phyloP scores from a whole-genome alignment of 2,113 vertebrate species.

The Callopanchax toddi region DNA sequence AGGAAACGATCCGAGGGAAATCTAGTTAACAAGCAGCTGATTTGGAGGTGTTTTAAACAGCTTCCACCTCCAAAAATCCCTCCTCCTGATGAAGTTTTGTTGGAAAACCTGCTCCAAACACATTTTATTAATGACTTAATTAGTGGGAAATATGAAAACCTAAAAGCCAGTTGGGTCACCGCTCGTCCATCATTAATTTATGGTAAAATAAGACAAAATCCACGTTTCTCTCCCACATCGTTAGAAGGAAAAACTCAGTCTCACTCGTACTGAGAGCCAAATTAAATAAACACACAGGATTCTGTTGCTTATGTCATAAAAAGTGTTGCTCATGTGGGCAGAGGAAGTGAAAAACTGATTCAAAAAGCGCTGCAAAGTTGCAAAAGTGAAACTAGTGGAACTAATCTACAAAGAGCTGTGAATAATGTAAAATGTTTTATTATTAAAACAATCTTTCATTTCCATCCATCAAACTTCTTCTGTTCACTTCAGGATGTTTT shows the following conservation, averaged over 20 bases:
- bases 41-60: neutral
- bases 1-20: constrained; percentile 10
- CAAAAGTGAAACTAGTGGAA: too few relatives aligned
- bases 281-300: neutral
- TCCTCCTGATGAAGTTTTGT: neutral
- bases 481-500: neutral
- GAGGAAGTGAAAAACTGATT: neutral
- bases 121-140: neutral
- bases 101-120: neutral
- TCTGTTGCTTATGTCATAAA: neutral
- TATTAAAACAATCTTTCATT: constrained; percentile 14
- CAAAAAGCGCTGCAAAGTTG: neutral
- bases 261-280: neutral
- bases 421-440: constrained; percentile 16
- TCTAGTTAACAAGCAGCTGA: constrained; percentile 14
- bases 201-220: constrained; percentile 1
- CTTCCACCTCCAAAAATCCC: neutral
- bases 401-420: neutral
- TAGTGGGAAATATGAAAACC: neutral
- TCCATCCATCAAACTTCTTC: neutral
- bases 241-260: neutral
- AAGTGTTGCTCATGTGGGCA: neutral
- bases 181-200: neutral
- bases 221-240: neutral
- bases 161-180: neutral